Evolutionary conservation across 2,797 vertebrate genomes (phyloP), one percentile per base, ranked within the genome.

Genomic region (Epinephelus coioides): DNA sequence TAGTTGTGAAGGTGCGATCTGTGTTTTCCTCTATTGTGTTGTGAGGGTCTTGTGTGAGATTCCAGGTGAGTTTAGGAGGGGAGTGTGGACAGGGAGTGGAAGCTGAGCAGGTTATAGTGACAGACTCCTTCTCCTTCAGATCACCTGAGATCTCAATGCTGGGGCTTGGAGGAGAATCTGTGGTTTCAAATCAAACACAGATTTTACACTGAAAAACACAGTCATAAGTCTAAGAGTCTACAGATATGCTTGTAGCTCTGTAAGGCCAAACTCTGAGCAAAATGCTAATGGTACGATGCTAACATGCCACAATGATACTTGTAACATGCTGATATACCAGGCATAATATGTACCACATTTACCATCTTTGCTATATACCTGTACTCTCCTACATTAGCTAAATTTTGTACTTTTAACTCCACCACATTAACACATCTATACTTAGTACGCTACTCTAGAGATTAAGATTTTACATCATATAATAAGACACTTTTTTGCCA

Each of bases 11-110:
- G 65, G 71, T 90, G 74, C 65, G 5, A 55, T 90, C 59, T 75
- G 27, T 12, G 54, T 89, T 83, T 38, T 60, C 38, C 64, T 78
- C 64, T 14, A 8, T 21, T 6, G 38, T 17, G 71, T 38, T 56
- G 11, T 34, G 68, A 73, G 84, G 7, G 15, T 57, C 17, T 67
- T 50, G 40, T 74, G 49, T 57, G 50, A 74, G 68, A 49, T 19
- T 85, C 93, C 90, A 94, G 79, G 81, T 86, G 81, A 94, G 84
- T 71, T 34, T 0, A 72, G 93, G 93, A 68, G 86, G 88, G n/a
- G 40, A 72, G 64, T 38, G 56, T 40, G 90, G 93, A 72, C 93
- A 94, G 68, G 90, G 86, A 57, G 81, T 84, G 60, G 21, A 2
- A 80, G 90, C 91, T 79, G 88, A 86, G 79, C 92, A 93, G 62